phyloP scores from a whole-genome alignment of 2,113 vertebrate species.

The Indicator indicator region DNA sequence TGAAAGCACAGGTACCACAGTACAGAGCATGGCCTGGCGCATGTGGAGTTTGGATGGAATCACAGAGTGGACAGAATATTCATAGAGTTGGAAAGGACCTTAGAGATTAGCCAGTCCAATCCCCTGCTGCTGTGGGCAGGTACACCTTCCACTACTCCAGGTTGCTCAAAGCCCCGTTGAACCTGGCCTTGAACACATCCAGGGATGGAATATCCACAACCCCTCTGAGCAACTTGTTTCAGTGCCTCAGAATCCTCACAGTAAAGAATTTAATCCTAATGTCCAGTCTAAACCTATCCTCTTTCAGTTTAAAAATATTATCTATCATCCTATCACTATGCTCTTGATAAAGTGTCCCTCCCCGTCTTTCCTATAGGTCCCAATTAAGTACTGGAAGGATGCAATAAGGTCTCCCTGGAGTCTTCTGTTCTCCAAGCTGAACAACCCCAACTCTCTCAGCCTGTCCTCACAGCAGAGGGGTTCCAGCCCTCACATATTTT shows the following conservation, averaged over 20 bases:
- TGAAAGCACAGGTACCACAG: rapidly evolving
- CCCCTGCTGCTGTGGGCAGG: not conserved
- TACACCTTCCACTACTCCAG: not conserved
- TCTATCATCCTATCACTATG: not conserved
- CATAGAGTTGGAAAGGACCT: not conserved
- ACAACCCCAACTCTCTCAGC: not conserved
- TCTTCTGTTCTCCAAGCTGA: not conserved
- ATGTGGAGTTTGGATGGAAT: not conserved
- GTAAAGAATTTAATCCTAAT: not conserved
- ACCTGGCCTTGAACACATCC: not conserved
- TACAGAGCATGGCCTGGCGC: not conserved
- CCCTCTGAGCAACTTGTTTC: not conserved
- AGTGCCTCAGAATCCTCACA: not conserved
- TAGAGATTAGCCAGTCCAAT: not conserved
- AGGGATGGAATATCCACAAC: not conserved
- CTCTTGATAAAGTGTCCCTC: not conserved
- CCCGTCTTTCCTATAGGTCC: not conserved
- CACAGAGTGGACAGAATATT: no score
- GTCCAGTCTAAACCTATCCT: not conserved
- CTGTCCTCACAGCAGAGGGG: not conserved
- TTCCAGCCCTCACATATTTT: not conserved
- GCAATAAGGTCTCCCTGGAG: not conserved
- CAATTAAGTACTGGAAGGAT: not conserved
- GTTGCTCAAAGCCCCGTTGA: not conserved
- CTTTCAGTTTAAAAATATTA: not conserved